Conservation (phyloP, 2,797 vertebrate species). For the Helicolenus hilgendorfi region DNA sequence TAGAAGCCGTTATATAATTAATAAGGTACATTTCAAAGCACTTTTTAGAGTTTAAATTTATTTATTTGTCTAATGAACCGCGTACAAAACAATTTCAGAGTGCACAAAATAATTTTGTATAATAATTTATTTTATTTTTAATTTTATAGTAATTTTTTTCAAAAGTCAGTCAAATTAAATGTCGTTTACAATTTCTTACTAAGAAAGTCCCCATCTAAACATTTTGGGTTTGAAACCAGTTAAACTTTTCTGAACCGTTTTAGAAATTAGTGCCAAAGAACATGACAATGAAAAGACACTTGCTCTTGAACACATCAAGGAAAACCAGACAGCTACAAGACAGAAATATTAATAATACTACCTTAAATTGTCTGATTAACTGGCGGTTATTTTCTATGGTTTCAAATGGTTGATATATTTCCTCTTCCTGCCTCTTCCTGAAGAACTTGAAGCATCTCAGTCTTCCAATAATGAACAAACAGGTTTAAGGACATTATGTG, state of each 20-base stretch:
- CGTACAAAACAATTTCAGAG: background rate
- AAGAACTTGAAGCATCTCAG: conserved; percentile 94
- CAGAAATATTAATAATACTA: background rate
- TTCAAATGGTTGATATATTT: conserved; percentile 29
- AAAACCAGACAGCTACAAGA: background rate
- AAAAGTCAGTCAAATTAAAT: background rate
- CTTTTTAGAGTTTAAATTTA: background rate
- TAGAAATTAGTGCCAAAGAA: background rate
- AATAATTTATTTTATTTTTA: no score
- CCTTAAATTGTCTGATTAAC: background rate
- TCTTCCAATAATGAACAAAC: conserved; percentile 89
- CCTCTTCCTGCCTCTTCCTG: conserved; percentile 91
- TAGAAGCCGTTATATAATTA: background rate
- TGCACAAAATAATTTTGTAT: background rate
- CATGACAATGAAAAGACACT: background rate
- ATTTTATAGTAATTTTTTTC: background rate
- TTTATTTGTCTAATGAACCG: background rate
- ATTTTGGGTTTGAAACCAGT: background rate
- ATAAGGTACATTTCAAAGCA: background rate
- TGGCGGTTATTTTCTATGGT: conserved; percentile 12
- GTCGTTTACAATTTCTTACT: background rate
- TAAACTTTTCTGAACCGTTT: background rate
- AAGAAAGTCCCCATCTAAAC: background rate
- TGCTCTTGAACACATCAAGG: background rate
- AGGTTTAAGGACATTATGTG: conserved; percentile 30